Base-by-base conservation (phyloP, 2,888 invertebrate species). In the Eurytoma adleriae region DNA sequence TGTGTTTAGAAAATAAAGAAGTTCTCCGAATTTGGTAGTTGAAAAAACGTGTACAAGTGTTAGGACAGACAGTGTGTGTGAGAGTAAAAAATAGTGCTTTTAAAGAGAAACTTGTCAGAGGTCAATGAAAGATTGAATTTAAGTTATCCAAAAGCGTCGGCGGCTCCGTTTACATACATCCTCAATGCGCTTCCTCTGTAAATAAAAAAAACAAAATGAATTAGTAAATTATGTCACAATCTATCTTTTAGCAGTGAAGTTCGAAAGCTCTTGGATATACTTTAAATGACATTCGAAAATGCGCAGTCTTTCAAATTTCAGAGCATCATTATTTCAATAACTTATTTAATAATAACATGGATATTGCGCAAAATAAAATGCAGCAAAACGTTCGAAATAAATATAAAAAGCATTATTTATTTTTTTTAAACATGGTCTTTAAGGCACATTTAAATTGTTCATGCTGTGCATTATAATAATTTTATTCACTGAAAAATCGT, bases 171-270 rank as follows among this genome's bases (percentile, higher is more conserved):
- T 94, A 92, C 93, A 92, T 93, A 95, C 95, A 95, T 95, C 95
- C 92, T 95, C 95, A 92, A 95, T 92, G 92, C 94, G 94, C 92
- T 94, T 95, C 93, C 93, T 95, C 95, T 95, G 94, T 86, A 94
- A 95, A 93, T 92, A 89, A 91, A 88, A 88, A 92, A 91, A 90
- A 90, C 90, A 87, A 64, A 57, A 64, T 50, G 18, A 79, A 70
- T 74, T 75, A 79, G 50, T 75, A 68, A 54, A n/a, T 10, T 66
- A 50, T n/a, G 18, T 71, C 10, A 59, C 13, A 27, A 48, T 50
- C 67, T 16, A 14, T 14, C 14, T 62, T 62, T 52, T 24, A 48
- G 0, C 57, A 18, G 5, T 62, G 7, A 80, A 77, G 52, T 13
- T 75, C 27, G 66, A 70, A 54, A 20, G 66, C 2, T 48, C 13